Evolutionary conservation across 2,113 vertebrate genomes (phyloP), one percentile per base, ranked within the genome.

Genomic region (Microcebus ravelobensis): DNA sequence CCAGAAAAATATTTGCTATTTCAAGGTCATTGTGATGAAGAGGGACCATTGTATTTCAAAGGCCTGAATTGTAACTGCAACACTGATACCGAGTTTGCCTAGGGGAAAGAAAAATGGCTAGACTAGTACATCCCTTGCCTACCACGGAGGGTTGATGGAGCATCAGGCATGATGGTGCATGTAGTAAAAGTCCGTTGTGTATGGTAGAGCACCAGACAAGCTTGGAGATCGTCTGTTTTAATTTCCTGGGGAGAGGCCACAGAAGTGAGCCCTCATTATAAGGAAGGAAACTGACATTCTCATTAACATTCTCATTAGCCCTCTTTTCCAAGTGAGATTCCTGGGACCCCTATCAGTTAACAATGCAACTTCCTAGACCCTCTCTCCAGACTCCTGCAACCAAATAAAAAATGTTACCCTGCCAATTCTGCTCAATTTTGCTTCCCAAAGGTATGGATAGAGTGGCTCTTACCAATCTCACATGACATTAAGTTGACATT

Each of bases 131-230:
- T n/a, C 23, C 25, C 11, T 63, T 11, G 7, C 34, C 31, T 13
- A 12, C 57, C 34, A 27, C 34, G 20, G 23, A 25, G 12, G 8
- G 36, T 61, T 61, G 5, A 14, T 2, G 36, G 25, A 74, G 63
- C 45, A 13, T 20, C 2, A 3, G 5, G 7, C 21, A 13, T n/a
- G 55, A 59, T 5, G 1, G 7, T 59, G 52, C 45, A 0, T 27
- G 3, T 8, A 11, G 29, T 59, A 23, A 52, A 67, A 31, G 14
- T 27, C 21, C 13, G 70, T 59, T 90, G 73, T 39, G 23, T 11
- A 0, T 25, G 57, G 18, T 8, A 59, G 5, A 67, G 36, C 17
- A 2, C 61, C 48, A 55, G 29, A 52, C 71, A 81, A 31, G 27
- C 48, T 95, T 6, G 17, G 45, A 55, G 50, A 94, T 27, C 5